Percentiles rank a stretch among this genome's conserved stretches.
Evolutionary conservation across 2,113 vertebrate genomes (phyloP).

Genomic region (Tilapia sparmanii): DNA sequence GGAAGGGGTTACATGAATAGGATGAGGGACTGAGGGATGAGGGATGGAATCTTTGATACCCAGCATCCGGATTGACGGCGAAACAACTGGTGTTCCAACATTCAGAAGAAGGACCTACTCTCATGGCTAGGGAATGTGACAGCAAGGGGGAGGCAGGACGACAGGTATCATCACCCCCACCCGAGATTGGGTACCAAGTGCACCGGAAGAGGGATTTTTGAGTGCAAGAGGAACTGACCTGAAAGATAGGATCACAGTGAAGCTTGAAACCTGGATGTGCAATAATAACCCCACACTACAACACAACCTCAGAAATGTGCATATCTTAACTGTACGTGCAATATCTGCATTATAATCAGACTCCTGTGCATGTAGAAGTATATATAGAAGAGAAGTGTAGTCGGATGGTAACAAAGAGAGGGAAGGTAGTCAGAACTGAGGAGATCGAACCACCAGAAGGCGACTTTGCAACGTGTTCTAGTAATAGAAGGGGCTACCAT

Average conservation of each 20-base stretch:
- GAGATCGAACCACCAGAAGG: neutral
- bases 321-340: neutral
- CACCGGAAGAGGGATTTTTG: neutral
- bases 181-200: neutral
- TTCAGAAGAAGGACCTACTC: neutral
- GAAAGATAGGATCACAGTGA: neutral
- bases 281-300: neutral
- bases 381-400: neutral
- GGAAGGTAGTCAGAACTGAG: neutral
- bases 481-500: neutral
- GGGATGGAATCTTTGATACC: neutral
- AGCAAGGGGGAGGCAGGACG: neutral
- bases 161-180: neutral
- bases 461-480: neutral
- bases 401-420: neutral
- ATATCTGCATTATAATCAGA: neutral
- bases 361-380: neutral
- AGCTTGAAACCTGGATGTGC: neutral
- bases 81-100: neutral
- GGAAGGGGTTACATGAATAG: neutral
- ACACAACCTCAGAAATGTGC: neutral
- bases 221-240: neutral
- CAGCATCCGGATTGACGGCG: neutral
- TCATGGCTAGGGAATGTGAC: neutral
- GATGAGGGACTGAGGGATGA: neutral